phyloP scores from a whole-genome alignment of 2,888 invertebrate genomes.

The Mythimna ferrago region DNA sequence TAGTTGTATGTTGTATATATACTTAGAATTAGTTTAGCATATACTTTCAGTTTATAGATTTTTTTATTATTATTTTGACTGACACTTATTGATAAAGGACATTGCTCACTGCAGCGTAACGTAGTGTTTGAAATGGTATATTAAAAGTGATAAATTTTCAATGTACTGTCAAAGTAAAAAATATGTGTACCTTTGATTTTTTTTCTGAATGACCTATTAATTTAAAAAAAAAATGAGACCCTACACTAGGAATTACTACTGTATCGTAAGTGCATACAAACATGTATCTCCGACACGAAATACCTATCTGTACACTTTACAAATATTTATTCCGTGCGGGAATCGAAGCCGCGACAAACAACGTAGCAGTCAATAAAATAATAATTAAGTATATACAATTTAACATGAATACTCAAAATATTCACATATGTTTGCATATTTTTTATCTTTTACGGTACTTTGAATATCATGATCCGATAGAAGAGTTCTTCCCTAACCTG shows the following conservation, averaged over 20 bases:
- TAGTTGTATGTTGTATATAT: constrained; percentile 45
- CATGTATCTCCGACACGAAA: too few relatives aligned
- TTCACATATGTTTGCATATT: background rate
- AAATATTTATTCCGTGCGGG: too few relatives aligned
- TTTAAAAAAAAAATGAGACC: too few relatives aligned
- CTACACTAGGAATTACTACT: too few relatives aligned
- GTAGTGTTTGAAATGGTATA: background rate
- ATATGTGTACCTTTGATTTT: background rate
- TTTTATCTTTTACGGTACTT: background rate
- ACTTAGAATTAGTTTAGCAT: constrained; percentile 37
- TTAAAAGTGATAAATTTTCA: background rate
- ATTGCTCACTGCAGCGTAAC: constrained; percentile 25
- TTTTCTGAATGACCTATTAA: too few relatives aligned
- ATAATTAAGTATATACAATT: too few relatives aligned
- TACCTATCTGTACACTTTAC: too few relatives aligned
- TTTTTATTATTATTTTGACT: constrained; percentile 39
- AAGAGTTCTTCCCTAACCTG: too few relatives aligned
- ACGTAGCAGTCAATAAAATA: too few relatives aligned
- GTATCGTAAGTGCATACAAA: too few relatives aligned
- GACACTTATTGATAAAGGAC: constrained; percentile 32
- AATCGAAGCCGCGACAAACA: too few relatives aligned
- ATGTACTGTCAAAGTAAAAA: background rate
- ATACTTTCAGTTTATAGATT: constrained; percentile 12
- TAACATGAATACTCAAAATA: background rate
- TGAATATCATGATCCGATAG: too few relatives aligned